These are phyloP conservation scores for Pangasius sanitwongsei DNA, from an alignment of 2,797 vertebrate genomes.

Conservation along the genomic window DNA sequence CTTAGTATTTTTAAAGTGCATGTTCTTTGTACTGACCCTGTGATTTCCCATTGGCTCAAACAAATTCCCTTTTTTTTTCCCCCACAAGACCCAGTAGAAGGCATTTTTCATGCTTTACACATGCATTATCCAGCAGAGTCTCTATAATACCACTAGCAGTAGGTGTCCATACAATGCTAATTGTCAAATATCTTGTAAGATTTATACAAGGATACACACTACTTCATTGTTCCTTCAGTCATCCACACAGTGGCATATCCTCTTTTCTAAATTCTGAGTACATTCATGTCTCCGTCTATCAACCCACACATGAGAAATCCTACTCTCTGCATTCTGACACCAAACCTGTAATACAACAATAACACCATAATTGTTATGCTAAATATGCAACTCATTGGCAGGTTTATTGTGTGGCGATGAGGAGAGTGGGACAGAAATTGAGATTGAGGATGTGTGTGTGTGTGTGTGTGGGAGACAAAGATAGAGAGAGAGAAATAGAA, in stretches of 20 bases:
- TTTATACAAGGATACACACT: not conserved
- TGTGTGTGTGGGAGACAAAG: not conserved
- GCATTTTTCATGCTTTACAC: not conserved
- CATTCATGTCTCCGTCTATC: slow-evolving; percentile 17
- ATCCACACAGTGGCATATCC: slow-evolving; percentile 15
- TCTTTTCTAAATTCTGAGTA: slow-evolving; percentile 21
- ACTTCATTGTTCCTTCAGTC: slow-evolving; percentile 12
- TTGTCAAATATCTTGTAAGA: not conserved
- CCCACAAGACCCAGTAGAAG: too few species aligned
- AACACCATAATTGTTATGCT: slow-evolving; percentile 54
- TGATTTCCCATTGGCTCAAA: not conserved
- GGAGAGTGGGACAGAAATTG: slow-evolving; percentile 14
- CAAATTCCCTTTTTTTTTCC: not conserved
- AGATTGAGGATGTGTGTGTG: not conserved
- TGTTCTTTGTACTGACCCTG: not conserved
- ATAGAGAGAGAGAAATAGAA: slow-evolving; percentile 8
- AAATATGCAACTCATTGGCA: slow-evolving; percentile 47
- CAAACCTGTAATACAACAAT: slow-evolving; percentile 36
- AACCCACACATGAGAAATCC: slow-evolving; percentile 29
- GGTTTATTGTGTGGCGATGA: slow-evolving; percentile 62
- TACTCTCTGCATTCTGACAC: slow-evolving; percentile 20
- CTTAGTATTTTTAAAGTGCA: not conserved
- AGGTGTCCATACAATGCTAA: not conserved
- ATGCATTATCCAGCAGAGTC: slow-evolving; percentile 12
- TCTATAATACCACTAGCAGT: not conserved